Evolutionary conservation across 1,140 invertebrate species (phyloP).

Genomic region (Neodiprion fabricii): DNA sequence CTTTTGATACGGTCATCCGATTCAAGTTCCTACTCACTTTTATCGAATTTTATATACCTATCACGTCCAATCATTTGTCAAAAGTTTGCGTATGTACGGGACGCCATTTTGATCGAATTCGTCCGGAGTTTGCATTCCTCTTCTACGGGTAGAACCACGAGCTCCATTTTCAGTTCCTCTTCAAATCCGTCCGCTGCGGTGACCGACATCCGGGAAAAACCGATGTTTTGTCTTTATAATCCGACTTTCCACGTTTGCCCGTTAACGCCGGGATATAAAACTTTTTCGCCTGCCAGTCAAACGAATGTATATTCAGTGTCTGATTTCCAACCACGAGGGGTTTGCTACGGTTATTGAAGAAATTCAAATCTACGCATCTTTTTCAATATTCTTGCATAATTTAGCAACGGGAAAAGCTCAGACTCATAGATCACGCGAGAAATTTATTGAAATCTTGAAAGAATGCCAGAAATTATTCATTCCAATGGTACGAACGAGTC

Average conservation of each 20-base stretch:
- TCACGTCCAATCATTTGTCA: not conserved
- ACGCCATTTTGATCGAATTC: slow-evolving; percentile 7
- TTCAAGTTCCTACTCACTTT: not conserved
- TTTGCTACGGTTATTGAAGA: too few relatives aligned
- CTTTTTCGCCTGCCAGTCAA: not conserved
- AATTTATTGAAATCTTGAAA: too few relatives aligned
- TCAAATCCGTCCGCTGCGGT: not conserved
- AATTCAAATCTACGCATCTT: too few relatives aligned
- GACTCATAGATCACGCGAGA: too few relatives aligned
- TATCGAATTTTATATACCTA: not conserved
- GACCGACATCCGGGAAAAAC: not conserved
- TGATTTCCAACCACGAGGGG: too few relatives aligned
- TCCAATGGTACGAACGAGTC: too few relatives aligned
- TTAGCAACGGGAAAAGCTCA: too few relatives aligned
- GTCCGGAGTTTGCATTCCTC: not conserved
- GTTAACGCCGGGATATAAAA: not conserved
- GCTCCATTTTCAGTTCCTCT: not conserved
- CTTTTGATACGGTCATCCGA: not conserved
- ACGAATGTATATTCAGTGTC: too few relatives aligned
- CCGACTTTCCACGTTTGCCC: not conserved
- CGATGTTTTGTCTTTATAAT: not conserved
- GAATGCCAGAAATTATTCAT: too few relatives aligned
- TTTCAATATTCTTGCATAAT: too few relatives aligned
- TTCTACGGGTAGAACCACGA: not conserved
- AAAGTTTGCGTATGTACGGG: not conserved